Evolutionary conservation across 2,797 vertebrate species (phyloP).

Genomic region (Tangara arthus): DNA sequence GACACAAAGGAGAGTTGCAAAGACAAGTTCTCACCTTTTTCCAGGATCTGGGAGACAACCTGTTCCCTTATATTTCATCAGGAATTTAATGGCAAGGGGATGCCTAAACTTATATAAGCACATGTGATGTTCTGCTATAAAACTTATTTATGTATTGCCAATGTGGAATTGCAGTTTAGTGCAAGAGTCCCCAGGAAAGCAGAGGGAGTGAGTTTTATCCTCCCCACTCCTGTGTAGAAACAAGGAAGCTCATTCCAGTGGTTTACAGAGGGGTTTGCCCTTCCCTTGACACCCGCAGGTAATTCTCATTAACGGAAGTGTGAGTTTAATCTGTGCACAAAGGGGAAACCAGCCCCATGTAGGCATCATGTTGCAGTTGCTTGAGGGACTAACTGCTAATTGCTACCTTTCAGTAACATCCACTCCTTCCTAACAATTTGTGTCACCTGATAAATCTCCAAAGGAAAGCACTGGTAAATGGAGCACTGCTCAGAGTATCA

Average conservation of each 20-base stretch:
- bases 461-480: background rate
- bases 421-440: background rate
- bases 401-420: background rate
- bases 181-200: background rate
- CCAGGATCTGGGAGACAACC: background rate
- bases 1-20: background rate
- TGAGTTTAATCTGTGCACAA: background rate
- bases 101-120: background rate
- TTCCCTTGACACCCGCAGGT: background rate
- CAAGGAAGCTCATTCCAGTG: background rate
- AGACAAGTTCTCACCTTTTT: background rate
- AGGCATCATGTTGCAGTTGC: background rate
- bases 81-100: background rate
- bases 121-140: background rate
- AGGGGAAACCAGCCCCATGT: background rate
- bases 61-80: background rate
- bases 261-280: background rate
- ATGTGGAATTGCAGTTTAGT: background rate
- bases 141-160: background rate
- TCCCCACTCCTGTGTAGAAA: background rate
- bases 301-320: background rate
- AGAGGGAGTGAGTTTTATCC: background rate
- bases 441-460: background rate
- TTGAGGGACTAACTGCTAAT: background rate
- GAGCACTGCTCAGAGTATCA: background rate